A percentile compares a stretch with the other conserved stretches of the same genome.
phyloP scores from a whole-genome alignment of 2,888 invertebrate species.

The Hydropsyche betteni region DNA sequence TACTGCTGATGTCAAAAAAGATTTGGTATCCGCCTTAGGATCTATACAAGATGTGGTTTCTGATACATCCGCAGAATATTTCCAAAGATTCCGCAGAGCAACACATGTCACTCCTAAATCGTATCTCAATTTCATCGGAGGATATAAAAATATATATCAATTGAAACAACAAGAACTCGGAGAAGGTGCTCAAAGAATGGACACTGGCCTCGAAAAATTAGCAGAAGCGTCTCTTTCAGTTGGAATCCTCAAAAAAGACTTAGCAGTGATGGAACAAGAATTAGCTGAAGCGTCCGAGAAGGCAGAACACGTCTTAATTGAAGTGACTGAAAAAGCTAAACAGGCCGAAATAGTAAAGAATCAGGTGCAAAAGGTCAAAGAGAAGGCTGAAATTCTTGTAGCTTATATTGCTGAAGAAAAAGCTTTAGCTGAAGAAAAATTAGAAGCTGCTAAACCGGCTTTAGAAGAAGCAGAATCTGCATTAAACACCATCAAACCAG shows the following conservation, averaged over 20 bases:
- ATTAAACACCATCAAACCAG: constrained; percentile 94
- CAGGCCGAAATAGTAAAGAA: constrained; percentile 96
- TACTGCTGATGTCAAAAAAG: constrained; percentile 80
- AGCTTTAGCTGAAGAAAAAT: constrained; percentile 87
- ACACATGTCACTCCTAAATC: constrained; percentile 98
- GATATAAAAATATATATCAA: constrained; percentile 93
- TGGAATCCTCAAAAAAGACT: constrained; percentile 87
- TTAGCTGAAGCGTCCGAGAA: constrained; percentile 91
- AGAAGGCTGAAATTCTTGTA: constrained; percentile 91
- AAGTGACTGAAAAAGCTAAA: constrained; percentile 92
- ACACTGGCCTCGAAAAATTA: constrained; percentile 92
- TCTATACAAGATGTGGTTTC: constrained; percentile 94
- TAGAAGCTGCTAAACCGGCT: constrained; percentile 96
- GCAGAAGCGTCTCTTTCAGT: constrained; percentile 96
- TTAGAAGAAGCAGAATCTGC: constrained; percentile 95
- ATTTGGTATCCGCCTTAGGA: constrained; percentile 89
- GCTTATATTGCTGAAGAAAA: constrained; percentile 90
- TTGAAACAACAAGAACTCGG: constrained; percentile 89
- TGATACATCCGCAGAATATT: constrained; percentile 84
- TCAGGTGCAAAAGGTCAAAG: constrained; percentile 94
- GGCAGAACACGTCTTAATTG: constrained; percentile 85
- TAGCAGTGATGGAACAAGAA: constrained; percentile 95
- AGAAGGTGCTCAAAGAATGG: constrained; percentile 92
- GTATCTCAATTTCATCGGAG: constrained; percentile 92
- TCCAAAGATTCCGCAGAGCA: constrained; percentile 89